phyloP scores from a whole-genome alignment of 2,113 vertebrate species.

The Sander lucioperca region DNA sequence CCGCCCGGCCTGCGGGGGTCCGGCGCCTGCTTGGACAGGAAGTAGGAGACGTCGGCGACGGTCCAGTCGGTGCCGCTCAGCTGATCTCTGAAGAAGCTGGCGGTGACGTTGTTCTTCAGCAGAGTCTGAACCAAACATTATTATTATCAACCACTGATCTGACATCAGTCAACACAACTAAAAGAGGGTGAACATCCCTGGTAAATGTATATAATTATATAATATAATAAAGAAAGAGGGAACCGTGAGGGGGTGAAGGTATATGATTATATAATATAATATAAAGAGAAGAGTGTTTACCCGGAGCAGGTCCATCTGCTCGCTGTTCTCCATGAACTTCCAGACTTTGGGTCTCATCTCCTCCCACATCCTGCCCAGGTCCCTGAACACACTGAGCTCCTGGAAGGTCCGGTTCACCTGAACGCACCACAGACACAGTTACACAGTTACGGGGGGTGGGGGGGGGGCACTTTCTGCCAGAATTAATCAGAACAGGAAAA shows the following conservation, averaged over 20 bases:
- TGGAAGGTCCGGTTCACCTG: constrained; percentile 98
- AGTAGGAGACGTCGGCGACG: constrained; percentile 85
- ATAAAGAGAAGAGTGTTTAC: constrained; percentile 75
- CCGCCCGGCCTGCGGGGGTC: no score
- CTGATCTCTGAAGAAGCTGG: not conserved
- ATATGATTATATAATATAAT: not conserved
- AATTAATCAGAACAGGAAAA: no score
- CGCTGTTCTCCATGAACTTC: constrained; percentile 93
- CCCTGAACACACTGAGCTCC: constrained; percentile 93
- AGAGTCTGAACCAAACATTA: not conserved
- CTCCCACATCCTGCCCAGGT: constrained; percentile 95
- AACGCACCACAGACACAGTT: constrained; percentile 28
- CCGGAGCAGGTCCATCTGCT: constrained; percentile 93
- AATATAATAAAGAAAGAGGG: no score
- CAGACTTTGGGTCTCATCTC: constrained; percentile 93
- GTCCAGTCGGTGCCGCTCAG: constrained; percentile 87
- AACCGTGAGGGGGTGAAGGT: no score
- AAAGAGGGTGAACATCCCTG: no score
- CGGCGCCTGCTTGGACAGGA: constrained; percentile 85
- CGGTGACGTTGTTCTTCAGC: constrained; percentile 9
- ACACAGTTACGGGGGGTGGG: no score
- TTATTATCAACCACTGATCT: no score
- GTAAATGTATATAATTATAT: not conserved
- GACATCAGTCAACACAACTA: not conserved
- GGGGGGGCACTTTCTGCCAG: accelerated